Base-by-base conservation (phyloP, 2,888 invertebrate species). In the Coenonympha glycerion region DNA sequence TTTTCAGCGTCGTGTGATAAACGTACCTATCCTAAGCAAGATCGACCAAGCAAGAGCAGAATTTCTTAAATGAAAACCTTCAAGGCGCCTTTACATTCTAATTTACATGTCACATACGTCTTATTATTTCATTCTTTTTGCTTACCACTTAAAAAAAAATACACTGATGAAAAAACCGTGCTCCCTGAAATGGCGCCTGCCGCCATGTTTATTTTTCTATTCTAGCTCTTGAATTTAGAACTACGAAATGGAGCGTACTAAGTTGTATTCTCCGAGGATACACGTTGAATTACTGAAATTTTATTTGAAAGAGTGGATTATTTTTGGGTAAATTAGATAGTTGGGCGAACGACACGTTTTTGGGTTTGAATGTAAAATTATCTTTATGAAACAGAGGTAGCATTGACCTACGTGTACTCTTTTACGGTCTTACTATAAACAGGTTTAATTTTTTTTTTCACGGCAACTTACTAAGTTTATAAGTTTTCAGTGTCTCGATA, bases 251-350 rank as follows among this genome's bases (percentile, higher is more conserved):
- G 52, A 48, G 49, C 39, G 39, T 52, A 47, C 53, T 52, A 50
- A 52, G 47, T 47, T 45, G 47, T 50, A 53, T 52, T 49, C 50
- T 52, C 52, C 19, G 28, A 41, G 52, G 53, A 53, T 40, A 51
- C 42, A 46, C 48, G 49, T 49, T 49, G 55, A 58, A 58, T 58
- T 57, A 58, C 58, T 53, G 44, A 50, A 55, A 56, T 58, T 55
- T 57, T 60, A 57, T 60, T 58, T 53, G 47, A 58, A 54, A 57
- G 55, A 57, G 57, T 57, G 52, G 46, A 56, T 58, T 56, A 60
- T 54, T 52, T 57, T 53, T 50, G 56, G 53, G 42, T 52, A 53
- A 56, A 60, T 58, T 56, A 60, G 55, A 60, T 59, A 59, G 54
- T 53, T 50, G 45, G 48, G 34, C 39, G 48, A 53, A 51, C 55